Evolutionary conservation across 2,797 vertebrate genomes (phyloP), one percentile per base, ranked within the genome.

Genomic region (Cossypha dichroa): DNA sequence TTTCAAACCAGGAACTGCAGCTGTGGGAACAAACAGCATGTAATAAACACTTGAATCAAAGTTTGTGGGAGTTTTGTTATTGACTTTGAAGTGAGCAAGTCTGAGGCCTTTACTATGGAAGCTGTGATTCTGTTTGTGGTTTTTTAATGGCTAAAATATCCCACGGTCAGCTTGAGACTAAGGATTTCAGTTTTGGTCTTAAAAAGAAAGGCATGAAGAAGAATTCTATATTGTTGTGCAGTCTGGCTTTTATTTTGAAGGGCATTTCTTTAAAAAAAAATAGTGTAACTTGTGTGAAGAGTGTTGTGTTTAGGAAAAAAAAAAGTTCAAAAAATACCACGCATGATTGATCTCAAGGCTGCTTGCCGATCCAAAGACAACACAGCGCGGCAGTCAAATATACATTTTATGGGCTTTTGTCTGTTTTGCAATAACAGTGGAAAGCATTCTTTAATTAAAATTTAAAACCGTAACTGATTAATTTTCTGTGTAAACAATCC

Each of bases 401-500:
- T 97, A 98, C 96, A 75, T 98, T 98, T 98, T 98, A 98, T 98
- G 97, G 97, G 97, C 95, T 97, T 98, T 98, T 97, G 97, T 98
- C 98, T 98, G 96, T 98, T 97, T 98, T 98, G 97, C 95, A 98
- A 97, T 98, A 98, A 98, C 97, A 98, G 95, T 95, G 92, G 97
- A 98, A 98, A 98, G 96, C 97, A 97, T 97, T 98, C 97, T 97
- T 98, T 98, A 98, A 98, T 98, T 98, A 98, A 98, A 98, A 98
- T 98, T 98, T 98, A 98, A 98, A 98, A 98, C 97, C 97, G 97
- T 98, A 98, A 98, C 98, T 98, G 98, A 98, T 98, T 98, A 98
- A 98, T 98, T 98, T 98, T 98, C 98, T 98, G 96, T 97, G 96
- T 97, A 98, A 98, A 98, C 97, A 98, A 94, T 95, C 95, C 77